Evolutionary conservation across 1,140 invertebrate genomes (phyloP).

Genomic region (Tetragonula clypearis): DNA sequence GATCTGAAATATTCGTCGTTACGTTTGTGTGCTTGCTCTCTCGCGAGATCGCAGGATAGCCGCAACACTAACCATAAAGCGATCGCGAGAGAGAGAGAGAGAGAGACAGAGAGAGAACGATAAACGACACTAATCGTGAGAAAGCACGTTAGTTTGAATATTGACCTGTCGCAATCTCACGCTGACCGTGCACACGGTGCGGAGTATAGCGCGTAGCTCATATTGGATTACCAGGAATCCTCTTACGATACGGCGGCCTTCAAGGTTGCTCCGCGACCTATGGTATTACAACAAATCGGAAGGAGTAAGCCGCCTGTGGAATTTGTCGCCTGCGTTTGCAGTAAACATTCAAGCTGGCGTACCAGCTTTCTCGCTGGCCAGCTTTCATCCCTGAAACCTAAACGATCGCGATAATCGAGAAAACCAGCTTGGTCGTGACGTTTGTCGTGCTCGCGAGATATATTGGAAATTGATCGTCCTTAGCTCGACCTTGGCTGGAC

Average conservation of each 20-base stretch:
- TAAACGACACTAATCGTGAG: not conserved
- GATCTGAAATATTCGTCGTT: not conserved
- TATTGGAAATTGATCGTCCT: not conserved
- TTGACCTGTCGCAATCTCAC: conserved; percentile 54
- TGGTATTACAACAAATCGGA: conserved; percentile 59
- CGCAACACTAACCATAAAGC: not conserved
- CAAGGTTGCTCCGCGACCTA: conserved; percentile 66
- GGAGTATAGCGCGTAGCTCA: conserved; percentile 68
- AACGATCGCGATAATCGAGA: not conserved
- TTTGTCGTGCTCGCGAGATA: not conserved
- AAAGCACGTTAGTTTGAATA: conserved; percentile 36
- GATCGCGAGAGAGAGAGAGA: too few species aligned
- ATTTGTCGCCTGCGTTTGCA: conserved; percentile 16
- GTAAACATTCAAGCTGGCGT: not conserved
- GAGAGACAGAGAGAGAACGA: not conserved
- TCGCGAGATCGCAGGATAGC: not conserved
- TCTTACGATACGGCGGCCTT: conserved; percentile 69
- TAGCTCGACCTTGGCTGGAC: too few species aligned
- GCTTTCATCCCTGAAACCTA: not conserved
- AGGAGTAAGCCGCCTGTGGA: conserved; percentile 23
- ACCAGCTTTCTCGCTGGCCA: fast-evolving
- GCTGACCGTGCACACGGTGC: conserved; percentile 55
- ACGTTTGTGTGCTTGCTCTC: too few species aligned
- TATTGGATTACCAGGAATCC: conserved; percentile 79
- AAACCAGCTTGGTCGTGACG: not conserved